Base-by-base conservation (phyloP, 1,140 invertebrate genomes). In the Portunus trituberculatus region DNA sequence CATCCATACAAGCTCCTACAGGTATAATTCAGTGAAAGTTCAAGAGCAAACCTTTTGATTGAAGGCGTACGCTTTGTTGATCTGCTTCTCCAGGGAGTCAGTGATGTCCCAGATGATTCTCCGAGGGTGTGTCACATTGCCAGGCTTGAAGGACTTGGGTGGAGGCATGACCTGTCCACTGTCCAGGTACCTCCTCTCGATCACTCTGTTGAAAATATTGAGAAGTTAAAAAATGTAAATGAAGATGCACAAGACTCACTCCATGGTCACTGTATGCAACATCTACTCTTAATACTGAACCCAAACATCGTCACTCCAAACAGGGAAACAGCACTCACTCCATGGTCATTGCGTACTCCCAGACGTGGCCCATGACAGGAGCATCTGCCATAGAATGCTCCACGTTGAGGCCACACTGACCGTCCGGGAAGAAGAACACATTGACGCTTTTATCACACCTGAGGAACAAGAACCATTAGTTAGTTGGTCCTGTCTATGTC, bases 401-500 rank as follows among this genome's bases (percentile, higher is more conserved):
- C 96, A 97, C 97, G 96, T 98, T 98, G n/a, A 97, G 92, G 88
- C 97, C 97, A 95, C 97, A 96, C 92, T 97, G 96, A 39, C 97
- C 97, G 96, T 97, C 97, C 67, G 96, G 96, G 96, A 97, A 97
- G 46, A 97, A 96, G 16, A 97, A 94, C 16, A 97, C 28, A 95
- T 97, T 97, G 76, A 97, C 95, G 86, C 97, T 97, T 95, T 97
- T 97, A 96, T 97, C 97, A 96, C 96, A 97, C 97, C 96, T 95
- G 32, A 8, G 48, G 52, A 20, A 67, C 32, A 29, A 93, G 98
- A 97, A 94, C 98, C 0, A 20, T 59, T 20, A 59, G 97, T 10
- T 99, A 99, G 97, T 98, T 99, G 29, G 67, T 25, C n/a, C 97
- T 87, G 25, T 14, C 31, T 32, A 31, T 84, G 83, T 28, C 31